phyloP scores from a whole-genome alignment of 2,113 vertebrate species.

The Mustelus asterias region DNA sequence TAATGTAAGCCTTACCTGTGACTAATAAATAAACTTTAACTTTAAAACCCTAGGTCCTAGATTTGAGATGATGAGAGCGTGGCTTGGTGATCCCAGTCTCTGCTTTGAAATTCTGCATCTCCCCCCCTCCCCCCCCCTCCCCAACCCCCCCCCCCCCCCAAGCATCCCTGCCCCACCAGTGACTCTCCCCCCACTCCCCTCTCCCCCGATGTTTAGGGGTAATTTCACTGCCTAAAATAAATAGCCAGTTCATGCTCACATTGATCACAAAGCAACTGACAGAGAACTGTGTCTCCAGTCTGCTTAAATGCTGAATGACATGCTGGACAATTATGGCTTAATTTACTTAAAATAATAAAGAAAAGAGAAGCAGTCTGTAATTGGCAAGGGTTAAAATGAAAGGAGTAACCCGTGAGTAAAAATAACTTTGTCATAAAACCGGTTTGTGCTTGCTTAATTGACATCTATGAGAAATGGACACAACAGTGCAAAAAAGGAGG shows the following conservation, averaged over 20 bases:
- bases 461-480: background rate
- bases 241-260: background rate
- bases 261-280: background rate
- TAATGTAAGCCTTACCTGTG: too few relatives aligned
- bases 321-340: background rate
- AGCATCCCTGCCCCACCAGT: too few relatives aligned
- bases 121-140: too few relatives aligned
- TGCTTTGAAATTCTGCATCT: background rate
- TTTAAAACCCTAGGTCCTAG: background rate
- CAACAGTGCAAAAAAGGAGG: too few relatives aligned
- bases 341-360: constrained; percentile 16
- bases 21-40: too few relatives aligned
- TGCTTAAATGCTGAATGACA: background rate
- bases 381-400: background rate
- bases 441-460: background rate
- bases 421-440: background rate
- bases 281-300: background rate
- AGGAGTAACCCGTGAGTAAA: background rate
- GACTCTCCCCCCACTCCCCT: too few relatives aligned
- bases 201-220: background rate
- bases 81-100: background rate
- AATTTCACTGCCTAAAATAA: background rate
- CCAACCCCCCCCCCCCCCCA: too few relatives aligned
- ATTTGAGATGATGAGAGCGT: background rate
- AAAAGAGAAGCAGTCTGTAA: background rate